A percentile compares a stretch with the other conserved stretches of the same genome.
phyloP scores from a whole-genome alignment of 2,888 invertebrate species.

The Stenichneumon culpator region DNA sequence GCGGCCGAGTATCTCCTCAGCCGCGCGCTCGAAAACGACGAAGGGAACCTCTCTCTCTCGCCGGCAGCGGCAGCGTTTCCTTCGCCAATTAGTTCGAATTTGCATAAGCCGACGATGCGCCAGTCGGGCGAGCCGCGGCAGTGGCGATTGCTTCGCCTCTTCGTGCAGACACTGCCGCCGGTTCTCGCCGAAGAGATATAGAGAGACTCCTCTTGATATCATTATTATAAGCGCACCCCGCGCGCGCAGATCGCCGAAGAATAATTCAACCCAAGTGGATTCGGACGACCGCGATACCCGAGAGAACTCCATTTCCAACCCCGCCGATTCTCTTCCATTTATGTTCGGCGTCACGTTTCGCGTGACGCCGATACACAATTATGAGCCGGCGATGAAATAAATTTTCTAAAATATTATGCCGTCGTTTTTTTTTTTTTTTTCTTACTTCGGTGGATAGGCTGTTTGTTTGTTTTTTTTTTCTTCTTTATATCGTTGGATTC shows the following conservation, averaged over 20 bases:
- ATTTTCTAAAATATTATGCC: conserved; percentile 10
- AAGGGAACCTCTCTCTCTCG: conserved; percentile 3
- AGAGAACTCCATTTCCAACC: not conserved
- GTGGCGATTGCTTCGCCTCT: conserved; percentile 60
- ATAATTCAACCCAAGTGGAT: conserved; percentile 2
- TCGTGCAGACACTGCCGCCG: conserved; percentile 43
- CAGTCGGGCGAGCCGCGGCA: conserved; percentile 16
- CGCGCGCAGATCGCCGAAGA: not conserved
- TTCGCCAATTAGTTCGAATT: conserved; percentile 68
- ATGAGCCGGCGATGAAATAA: not conserved
- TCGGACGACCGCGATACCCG: conserved; percentile 1
- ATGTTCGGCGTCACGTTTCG: not conserved
- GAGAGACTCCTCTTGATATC: conserved; percentile 52
- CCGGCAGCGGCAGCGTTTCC: conserved; percentile 47
- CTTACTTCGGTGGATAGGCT: not conserved
- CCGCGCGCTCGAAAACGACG: conserved; percentile 25
- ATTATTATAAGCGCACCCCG: conserved; percentile 60
- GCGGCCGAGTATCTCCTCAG: conserved; percentile 10
- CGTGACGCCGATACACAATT: too few relatives aligned
- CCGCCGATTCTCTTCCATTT: not conserved
- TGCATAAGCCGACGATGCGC: conserved; percentile 62
- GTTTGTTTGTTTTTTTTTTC: not conserved
- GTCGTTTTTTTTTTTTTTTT: not conserved
- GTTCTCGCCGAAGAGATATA: conserved; percentile 14
- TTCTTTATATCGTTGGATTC: not conserved